Evolutionary conservation across 1,140 invertebrate genomes (phyloP).

Genomic region (Druon quercuslanigerum): DNA sequence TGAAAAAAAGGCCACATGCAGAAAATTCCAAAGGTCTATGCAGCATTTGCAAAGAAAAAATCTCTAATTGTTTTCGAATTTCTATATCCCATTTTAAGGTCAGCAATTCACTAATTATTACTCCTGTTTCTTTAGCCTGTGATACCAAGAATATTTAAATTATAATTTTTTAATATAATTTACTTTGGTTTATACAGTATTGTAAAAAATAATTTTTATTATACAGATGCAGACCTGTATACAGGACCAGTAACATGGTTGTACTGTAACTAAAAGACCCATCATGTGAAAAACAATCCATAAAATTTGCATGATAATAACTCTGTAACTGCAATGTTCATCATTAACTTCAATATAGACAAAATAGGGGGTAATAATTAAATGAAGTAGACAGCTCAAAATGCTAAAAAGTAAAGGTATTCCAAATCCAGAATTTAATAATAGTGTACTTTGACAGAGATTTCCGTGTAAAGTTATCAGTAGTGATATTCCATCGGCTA

Average conservation of each 20-base stretch:
- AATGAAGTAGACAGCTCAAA: conserved; percentile 81
- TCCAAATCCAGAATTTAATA: conserved; percentile 75
- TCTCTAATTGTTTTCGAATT: conserved; percentile 75
- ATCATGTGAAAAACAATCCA: conserved; percentile 81
- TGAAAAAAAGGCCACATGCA: conserved; percentile 80
- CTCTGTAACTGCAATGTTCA: conserved; percentile 65
- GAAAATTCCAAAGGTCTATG: conserved; percentile 79
- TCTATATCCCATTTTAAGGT: conserved; percentile 58
- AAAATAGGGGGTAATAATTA: conserved; percentile 84
- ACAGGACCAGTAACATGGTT: conserved; percentile 80
- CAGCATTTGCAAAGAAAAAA: conserved; percentile 81
- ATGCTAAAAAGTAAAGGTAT: conserved; percentile 79
- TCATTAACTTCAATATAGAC: conserved; percentile 79
- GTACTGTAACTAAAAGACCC: conserved; percentile 80
- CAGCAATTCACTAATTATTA: conserved; percentile 65
- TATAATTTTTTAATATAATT: neutral
- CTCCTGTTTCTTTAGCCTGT: conserved; percentile 63
- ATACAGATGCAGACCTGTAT: conserved; percentile 70
- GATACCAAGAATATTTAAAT: conserved; percentile 34
- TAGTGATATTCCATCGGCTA: conserved; percentile 56
- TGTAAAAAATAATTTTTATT: conserved; percentile 35
- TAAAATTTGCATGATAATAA: conserved; percentile 76
- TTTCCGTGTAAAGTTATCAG: conserved; percentile 64
- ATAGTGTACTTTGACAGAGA: conserved; percentile 48
- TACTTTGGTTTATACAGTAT: neutral